Percentiles rank a stretch among this genome's conserved stretches.
phyloP scores from a whole-genome alignment of 2,888 invertebrate species.

The Acanthopleura granulata region DNA sequence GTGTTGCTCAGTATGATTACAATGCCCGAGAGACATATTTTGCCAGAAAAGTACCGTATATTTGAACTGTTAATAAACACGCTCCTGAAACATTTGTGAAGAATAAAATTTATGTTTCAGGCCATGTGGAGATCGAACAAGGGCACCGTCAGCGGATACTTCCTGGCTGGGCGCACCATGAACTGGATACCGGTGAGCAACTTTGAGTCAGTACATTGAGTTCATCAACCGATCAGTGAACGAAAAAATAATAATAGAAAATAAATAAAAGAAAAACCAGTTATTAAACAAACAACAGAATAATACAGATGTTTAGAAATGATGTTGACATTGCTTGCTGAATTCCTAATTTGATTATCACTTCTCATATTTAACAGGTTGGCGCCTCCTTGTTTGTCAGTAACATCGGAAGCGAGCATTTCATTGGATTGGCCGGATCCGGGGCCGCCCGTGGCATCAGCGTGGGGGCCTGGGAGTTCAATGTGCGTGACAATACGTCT shows the following conservation, averaged over 20 bases:
- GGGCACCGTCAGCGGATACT: constrained; percentile 67
- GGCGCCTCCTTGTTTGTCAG: constrained; percentile 73
- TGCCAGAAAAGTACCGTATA: background rate
- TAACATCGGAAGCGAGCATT: constrained; percentile 73
- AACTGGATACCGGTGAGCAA: constrained; percentile 66
- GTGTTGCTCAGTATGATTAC: too few relatives aligned
- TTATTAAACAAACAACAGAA: background rate
- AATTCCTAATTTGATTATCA: too few relatives aligned
- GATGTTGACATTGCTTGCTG: too few relatives aligned
- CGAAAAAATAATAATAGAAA: constrained; percentile 18
- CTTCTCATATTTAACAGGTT: constrained; percentile 54
- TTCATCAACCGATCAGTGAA: background rate
- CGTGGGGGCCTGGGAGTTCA: constrained; percentile 72
- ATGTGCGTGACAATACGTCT: constrained; percentile 46
- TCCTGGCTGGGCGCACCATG: constrained; percentile 68
- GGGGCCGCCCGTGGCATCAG: constrained; percentile 71
- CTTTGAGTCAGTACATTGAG: background rate
- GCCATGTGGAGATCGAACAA: too few relatives aligned
- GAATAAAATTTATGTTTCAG: background rate
- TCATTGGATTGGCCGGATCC: constrained; percentile 72
- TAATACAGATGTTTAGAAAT: background rate
- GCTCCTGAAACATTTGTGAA: background rate
- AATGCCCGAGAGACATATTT: too few relatives aligned
- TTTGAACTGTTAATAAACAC: background rate
- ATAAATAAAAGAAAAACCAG: background rate